These are phyloP conservation scores for Idris sp. DNA, from an alignment of 1,140 invertebrate species.

Conservation along the genomic window DNA sequence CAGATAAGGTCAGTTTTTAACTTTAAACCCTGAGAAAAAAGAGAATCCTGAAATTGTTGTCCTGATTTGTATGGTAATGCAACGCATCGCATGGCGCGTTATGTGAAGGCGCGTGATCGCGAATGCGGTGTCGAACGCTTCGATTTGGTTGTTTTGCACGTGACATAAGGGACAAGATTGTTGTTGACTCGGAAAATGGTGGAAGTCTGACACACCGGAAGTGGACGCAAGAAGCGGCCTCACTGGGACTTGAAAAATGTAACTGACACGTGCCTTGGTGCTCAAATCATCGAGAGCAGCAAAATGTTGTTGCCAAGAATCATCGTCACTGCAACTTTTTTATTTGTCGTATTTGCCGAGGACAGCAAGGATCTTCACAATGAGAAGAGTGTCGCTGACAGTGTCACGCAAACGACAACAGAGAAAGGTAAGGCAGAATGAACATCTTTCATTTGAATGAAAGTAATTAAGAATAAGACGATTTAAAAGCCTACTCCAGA, in stretches of 20 bases:
- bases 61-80: too few species aligned
- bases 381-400: conserved; percentile 9
- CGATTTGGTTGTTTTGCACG: conserved; percentile 29
- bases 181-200: too few species aligned
- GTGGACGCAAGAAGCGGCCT: neutral
- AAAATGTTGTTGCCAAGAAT: conserved; percentile 51
- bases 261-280: conserved; percentile 27
- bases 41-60: too few species aligned
- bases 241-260: conserved; percentile 42
- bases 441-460: too few species aligned
- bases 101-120: conserved; percentile 49
- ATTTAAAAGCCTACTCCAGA: too few species aligned
- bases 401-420: neutral
- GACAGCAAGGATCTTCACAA: conserved; percentile 25
- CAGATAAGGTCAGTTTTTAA: too few species aligned
- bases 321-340: conserved; percentile 14
- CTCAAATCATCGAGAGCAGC: conserved; percentile 14
- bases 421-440: conserved; percentile 42
- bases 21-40: too few species aligned
- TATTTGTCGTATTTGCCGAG: conserved; percentile 26
- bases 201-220: conserved; percentile 20
- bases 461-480: too few species aligned
- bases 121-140: conserved; percentile 31
- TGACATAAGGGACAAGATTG: conserved; percentile 8
- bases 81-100: conserved; percentile 44